Base-by-base conservation (phyloP, 1,140 invertebrate genomes). In the Oryzaephilus surinamensis region DNA sequence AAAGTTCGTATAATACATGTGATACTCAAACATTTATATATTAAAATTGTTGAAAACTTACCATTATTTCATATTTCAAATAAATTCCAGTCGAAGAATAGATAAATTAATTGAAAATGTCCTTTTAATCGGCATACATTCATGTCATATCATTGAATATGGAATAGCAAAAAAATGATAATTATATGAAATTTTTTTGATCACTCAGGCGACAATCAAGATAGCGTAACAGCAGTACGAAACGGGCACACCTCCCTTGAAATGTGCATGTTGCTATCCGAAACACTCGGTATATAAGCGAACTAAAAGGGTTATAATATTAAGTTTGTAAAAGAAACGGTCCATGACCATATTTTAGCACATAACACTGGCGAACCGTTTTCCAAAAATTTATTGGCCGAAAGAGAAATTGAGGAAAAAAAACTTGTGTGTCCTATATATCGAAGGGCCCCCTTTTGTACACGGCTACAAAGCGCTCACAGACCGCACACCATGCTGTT, bases 21-120 rank as follows among this genome's bases (percentile, higher is more conserved):
- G n/a, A n/a, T n/a, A n/a, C n/a, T n/a, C n/a, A n/a, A n/a, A n/a
- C n/a, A n/a, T n/a, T n/a, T n/a, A n/a, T n/a, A n/a, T n/a, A n/a
- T n/a, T n/a, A n/a, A n/a, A n/a, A n/a, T n/a, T n/a, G n/a, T n/a
- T n/a, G n/a, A n/a, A 27, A 23, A 52, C 45, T 45, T 38, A 53
- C 51, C 51, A 53, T 53, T 53, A 53, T 53, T 50, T 53, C 51
- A 53, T 53, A 53, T 45, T 51, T 50, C 45, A 44, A 42, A 43
- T 41, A 39, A 43, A 43, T 50, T 32, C 42, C 41, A 41, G 24
- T 37, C 38, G 41, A 23, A 38, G 41, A 50, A 52, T 24, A 33
- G 30, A 30, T 39, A 45, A 48, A 43, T 33, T 34, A 48, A 51
- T 43, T 13, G 38, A 48, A 51, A 48, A 40, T 43, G 39, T 45